Evolutionary conservation across 2,888 invertebrate genomes (phyloP), one percentile per base, ranked within the genome.

Genomic region (Tipula confusa): DNA sequence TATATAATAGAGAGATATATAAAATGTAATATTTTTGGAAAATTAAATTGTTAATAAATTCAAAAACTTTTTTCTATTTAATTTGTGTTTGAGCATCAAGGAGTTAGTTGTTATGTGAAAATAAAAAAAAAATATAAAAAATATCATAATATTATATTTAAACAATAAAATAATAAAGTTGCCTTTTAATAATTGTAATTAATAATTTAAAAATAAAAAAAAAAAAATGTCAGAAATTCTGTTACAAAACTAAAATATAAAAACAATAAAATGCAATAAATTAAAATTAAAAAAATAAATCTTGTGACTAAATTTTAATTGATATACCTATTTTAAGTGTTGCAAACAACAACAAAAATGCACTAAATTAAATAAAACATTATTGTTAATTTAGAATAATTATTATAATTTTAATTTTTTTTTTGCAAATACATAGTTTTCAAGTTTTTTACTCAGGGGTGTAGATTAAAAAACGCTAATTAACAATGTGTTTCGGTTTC

Each of bases 391-490:
- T 64, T 64, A 64, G n/a, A 64, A 64, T 3, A 36, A 24, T 33
- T 33, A 33, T 33, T 33, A 33, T 31, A 6, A 31, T 31, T 5
- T 33, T n/a, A n/a, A n/a, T 0, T 9, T 64, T 2, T 24, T 64
- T 64, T 64, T n/a, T n/a, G n/a, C n/a, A n/a, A n/a, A n/a, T n/a
- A n/a, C n/a, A 64, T 64, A 64, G 64, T 64, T 64, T 64, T 64
- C 64, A 64, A 64, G 64, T 64, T 64, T 24, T 64, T 64, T 64
- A n/a, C 64, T 64, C 24, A 64, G 64, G 64, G 43, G 43, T 36
- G 11, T 7, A 36, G 11, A 36, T 11, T 9, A 36, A 36, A n/a
- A n/a, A n/a, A n/a, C n/a, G n/a, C 33, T 18, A 43, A 64, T n/a
- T n/a, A 43, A 43, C n/a, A 43, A 43, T 43, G 6, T n/a, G 2